These are phyloP conservation scores for Bolinopsis microptera DNA, from an alignment of 37 sponge, comb jelly and placozoan species.

Conservation along the genomic window DNA sequence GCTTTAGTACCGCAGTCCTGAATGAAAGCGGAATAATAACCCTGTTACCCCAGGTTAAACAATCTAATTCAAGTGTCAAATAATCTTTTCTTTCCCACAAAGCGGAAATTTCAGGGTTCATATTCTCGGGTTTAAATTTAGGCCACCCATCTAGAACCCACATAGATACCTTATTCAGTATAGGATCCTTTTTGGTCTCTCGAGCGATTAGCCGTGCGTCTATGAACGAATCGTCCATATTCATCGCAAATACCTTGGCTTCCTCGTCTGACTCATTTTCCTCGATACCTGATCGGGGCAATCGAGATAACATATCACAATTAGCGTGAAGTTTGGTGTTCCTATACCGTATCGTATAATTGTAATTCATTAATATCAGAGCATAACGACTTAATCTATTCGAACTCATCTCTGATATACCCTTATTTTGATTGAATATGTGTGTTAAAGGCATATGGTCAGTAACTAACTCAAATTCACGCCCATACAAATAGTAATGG, in stretches of 20 bases:
- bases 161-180: constrained; percentile 9
- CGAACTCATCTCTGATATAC: constrained; percentile 67
- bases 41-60: constrained; percentile 66
- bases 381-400: constrained; percentile 71
- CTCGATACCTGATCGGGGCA: neutral
- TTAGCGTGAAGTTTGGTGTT: constrained; percentile 66
- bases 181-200: constrained; percentile 19
- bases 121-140: neutral
- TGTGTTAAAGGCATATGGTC: constrained; percentile 70
- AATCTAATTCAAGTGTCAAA: constrained; percentile 25
- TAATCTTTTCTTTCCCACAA: neutral
- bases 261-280: neutral
- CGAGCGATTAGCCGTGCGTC: neutral
- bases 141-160: constrained; percentile 21
- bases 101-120: constrained; percentile 8
- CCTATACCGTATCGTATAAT: constrained; percentile 68
- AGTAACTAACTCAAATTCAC: neutral
- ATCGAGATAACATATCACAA: constrained; percentile 69
- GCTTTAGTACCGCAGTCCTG: neutral
- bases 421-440: constrained; percentile 67
- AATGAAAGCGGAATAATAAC: constrained; percentile 31
- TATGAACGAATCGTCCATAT: neutral
- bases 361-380: constrained; percentile 53
- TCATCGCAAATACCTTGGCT: neutral
- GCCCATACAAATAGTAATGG: constrained; percentile 35